phyloP scores from a whole-genome alignment of 53 echinoderm and acorn worm species.

The Echinometra lucunter region DNA sequence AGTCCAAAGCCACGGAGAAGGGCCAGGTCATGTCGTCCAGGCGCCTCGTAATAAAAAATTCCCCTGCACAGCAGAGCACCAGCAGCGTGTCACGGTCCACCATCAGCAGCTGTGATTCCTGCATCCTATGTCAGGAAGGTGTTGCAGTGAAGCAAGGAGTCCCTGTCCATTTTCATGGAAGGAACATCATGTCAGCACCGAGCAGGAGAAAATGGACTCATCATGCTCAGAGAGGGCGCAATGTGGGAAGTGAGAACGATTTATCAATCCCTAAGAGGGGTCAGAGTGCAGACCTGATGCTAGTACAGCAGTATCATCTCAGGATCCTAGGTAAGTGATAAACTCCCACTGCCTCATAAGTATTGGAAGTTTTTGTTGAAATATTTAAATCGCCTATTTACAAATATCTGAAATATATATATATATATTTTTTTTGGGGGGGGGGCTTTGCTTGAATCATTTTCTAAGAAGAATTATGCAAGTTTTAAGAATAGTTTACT shows the following conservation, averaged over 20 bases:
- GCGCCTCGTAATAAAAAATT: neutral
- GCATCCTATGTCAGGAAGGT: slow-evolving; percentile 66
- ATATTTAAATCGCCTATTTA: neutral
- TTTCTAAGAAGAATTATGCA: neutral
- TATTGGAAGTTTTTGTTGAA: too few species aligned
- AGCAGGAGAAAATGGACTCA: slow-evolving; percentile 61
- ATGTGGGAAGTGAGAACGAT: neutral
- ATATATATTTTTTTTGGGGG: too few species aligned
- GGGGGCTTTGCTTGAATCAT: neutral
- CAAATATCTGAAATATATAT: neutral
- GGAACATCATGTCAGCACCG: slow-evolving; percentile 49
- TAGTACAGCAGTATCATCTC: slow-evolving; percentile 86
- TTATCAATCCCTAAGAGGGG: neutral
- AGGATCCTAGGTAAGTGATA: slow-evolving; percentile 80
- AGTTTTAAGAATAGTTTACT: too few species aligned
- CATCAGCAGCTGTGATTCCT: slow-evolving; percentile 62
- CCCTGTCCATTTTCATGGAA: slow-evolving; percentile 63
- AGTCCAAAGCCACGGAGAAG: neutral
- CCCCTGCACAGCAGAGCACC: slow-evolving; percentile 36
- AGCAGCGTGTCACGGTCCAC: slow-evolving; percentile 12
- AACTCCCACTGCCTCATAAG: too few species aligned
- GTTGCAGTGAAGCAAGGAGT: slow-evolving; percentile 67
- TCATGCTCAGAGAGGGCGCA: slow-evolving; percentile 15
- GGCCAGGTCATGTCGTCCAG: neutral
- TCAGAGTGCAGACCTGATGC: slow-evolving; percentile 74